Evolutionary conservation across 2,888 invertebrate genomes (phyloP).

Genomic region (Flexamia atlantica): DNA sequence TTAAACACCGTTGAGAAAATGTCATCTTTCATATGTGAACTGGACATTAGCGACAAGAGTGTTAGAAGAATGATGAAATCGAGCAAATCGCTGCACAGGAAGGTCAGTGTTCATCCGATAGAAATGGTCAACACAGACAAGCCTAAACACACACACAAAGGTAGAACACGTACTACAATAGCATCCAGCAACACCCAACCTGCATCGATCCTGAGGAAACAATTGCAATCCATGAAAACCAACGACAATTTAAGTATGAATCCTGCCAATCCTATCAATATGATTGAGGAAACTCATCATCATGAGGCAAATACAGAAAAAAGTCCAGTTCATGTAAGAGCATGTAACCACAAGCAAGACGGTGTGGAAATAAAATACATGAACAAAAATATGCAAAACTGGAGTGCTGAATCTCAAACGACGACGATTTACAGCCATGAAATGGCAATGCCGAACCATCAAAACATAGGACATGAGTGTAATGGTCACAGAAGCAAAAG

Average conservation of each 20-base stretch:
- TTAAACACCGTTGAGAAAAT: slow-evolving; percentile 21
- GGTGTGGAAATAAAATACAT: slow-evolving; percentile 29
- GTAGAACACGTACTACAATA: neutral
- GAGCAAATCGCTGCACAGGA: slow-evolving; percentile 12
- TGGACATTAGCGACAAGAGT: slow-evolving; percentile 51
- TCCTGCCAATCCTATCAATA: neutral
- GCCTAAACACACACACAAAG: neutral
- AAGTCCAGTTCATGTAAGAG: neutral
- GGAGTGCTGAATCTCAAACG: slow-evolving; percentile 31
- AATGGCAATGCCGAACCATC: neutral
- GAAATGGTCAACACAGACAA: neutral
- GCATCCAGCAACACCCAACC: neutral
- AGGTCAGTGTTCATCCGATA: slow-evolving; percentile 10
- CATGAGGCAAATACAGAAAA: neutral
- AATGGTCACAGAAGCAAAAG: neutral
- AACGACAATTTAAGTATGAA: neutral
- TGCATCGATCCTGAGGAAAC: neutral
- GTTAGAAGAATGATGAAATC: slow-evolving; percentile 10
- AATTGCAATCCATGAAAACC: neutral
- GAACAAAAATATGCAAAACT: slow-evolving; percentile 30
- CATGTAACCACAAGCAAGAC: neutral
- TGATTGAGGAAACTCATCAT: neutral
- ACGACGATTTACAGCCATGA: neutral
- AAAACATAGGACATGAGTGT: neutral
- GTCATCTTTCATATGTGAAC: slow-evolving; percentile 53